Evolutionary conservation across 2,888 invertebrate species (phyloP), one percentile per base, ranked within the genome.

Genomic region (Tribolium freemani): DNA sequence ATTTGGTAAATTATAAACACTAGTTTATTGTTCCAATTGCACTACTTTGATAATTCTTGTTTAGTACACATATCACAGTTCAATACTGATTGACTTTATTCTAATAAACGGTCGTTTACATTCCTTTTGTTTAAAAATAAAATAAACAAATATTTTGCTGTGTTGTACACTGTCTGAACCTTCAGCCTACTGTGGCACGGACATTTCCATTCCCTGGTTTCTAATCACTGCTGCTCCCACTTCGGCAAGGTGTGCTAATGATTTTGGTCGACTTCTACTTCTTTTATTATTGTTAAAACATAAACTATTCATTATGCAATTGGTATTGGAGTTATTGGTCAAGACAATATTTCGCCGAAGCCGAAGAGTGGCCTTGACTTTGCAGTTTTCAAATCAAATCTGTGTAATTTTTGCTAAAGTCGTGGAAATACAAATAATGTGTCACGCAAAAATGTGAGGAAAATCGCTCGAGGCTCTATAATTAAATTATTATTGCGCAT

Each of bases 231-330:
- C 13, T 67, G 67, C 67, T 67, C 67, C 67, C 67, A 67, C 67
- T 67, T 67, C 20, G 26, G n/a, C 26, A 57, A 67, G 57, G 67
- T 67, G 67, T 67, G 67, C 67, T 67, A 57, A 67, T 67, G 31
- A 11, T 50, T 51, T 11, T 16, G 48, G 51, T 38, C n/a, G 38
- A 38, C 9, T 38, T 38, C 38, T 38, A n/a, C 16, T 16, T 38
- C n/a, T n/a, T 38, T 38, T 38, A 63, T 63, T 63, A 10, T 50
- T 63, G 11, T 63, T 48, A 63, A 63, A 63, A 46, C 26, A 21
- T 10, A 46, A 11, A 26, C 30, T 31, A 9, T n/a, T 51, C 26
- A 26, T 26, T 38, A 6, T 38, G 38, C 38, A 38, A 38, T 38
- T 38, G n/a, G 38, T 8, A 38, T 38, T 8, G 38, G 3, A 38